A percentile compares a stretch with the other conserved stretches of the same genome.
phyloP scores from a whole-genome alignment of 2,797 vertebrate genomes.

The Coregonus sp. region DNA sequence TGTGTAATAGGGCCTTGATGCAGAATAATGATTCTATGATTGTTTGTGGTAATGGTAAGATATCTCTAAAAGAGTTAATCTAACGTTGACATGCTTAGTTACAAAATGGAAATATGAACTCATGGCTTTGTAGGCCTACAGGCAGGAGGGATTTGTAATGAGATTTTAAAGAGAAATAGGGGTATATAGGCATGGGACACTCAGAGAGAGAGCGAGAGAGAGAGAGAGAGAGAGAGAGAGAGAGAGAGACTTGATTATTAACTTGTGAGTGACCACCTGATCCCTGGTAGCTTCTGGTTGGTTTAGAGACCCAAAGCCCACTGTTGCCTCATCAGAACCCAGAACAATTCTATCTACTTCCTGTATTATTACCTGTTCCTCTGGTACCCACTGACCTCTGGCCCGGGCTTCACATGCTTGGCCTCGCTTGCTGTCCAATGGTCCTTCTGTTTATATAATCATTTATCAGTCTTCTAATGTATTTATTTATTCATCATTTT shows the following conservation, averaged over 20 bases:
- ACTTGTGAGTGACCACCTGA: not conserved
- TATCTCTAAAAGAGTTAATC: not conserved
- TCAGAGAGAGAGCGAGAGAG: too few species aligned
- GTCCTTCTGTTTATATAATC: conserved; percentile 23
- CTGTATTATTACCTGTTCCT: conserved; percentile 20
- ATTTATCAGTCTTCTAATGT: not conserved
- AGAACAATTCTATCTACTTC: not conserved
- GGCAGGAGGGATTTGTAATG: not conserved
- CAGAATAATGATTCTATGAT: conserved; percentile 36
- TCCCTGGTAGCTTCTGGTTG: not conserved
- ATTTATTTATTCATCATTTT: not conserved
- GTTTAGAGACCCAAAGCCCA: conserved; percentile 33
- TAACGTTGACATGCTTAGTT: not conserved
- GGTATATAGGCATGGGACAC: not conserved
- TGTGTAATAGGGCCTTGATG: conserved; percentile 33
- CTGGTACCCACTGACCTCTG: conserved; percentile 64
- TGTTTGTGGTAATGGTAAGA: conserved; percentile 19
- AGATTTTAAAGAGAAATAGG: not conserved
- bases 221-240: not conserved
- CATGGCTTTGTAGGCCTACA: not conserved
- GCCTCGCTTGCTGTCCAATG: conserved; percentile 35
- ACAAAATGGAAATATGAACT: not conserved
- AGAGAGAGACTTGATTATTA: not conserved
- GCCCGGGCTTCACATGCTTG: conserved; percentile 16
- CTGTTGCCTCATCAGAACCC: conserved; percentile 19